Base-by-base conservation (phyloP, 2,888 invertebrate species). In the Folsomia manolachei region DNA sequence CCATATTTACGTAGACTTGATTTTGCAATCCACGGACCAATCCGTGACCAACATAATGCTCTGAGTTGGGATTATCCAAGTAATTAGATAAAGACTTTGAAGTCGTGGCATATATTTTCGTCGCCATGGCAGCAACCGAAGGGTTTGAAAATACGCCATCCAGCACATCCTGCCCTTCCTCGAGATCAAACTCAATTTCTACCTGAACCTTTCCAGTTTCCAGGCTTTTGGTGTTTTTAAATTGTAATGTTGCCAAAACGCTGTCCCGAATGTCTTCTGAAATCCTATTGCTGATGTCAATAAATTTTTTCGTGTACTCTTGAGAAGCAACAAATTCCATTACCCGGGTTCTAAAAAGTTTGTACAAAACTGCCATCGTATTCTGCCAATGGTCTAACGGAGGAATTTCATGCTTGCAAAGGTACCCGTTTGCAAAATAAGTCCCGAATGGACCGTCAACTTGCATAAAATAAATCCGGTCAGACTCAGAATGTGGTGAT, bases 401-500 rank as follows among this genome's bases (percentile, higher is more conserved):
- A 19, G 77, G 77, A 51, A 74, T 23, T 61, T 75, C 77, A 60
- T 75, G 75, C n/a, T 71, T 26, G 52, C 74, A 75, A 0, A 77
- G 69, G 23, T 66, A 77, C 1, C 74, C 72, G 25, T 77, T 72
- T 0, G 77, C 75, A 61, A 77, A 69, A 63, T 77, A 77, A 1
- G 77, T 77, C 27, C 77, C 77, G n/a, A 53, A 63, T n/a, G 73
- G 70, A 27, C 71, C 74, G 23, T 74, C 71, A 18, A 77, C 77
- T 25, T 74, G 65, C 14, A 77, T n/a, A 27, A 70, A 71, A 39
- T 77, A 77, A 14, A 77, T 69, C 1, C 19, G 23, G 11, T 73
- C 74, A 2, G 73, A 71, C 21, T 19, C n/a, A 0, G 72, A 39
- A 63, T 77, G 70, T 0, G 1, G 1, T 0, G 26, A 1, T 0